These are phyloP conservation scores for Bhutanitis thaidina DNA, from an alignment of 2,888 invertebrate species.

Conservation along the genomic window DNA sequence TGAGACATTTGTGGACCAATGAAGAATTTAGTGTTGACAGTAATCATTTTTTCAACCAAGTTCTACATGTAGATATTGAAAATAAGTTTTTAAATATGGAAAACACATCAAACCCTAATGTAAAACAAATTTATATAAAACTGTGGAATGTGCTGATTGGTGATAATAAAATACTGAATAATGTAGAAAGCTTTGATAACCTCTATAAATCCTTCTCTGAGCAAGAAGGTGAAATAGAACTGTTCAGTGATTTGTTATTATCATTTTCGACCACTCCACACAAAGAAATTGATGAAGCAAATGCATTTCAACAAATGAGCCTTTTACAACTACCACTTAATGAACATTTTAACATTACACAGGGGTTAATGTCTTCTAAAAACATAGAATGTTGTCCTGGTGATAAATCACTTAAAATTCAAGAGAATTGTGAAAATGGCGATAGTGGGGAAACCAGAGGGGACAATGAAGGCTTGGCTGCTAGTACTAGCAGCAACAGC, in stretches of 20 bases:
- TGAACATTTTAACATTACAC: neutral
- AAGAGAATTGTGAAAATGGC: neutral
- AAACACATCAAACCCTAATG: neutral
- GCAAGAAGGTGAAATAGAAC: slow-evolving; percentile 30
- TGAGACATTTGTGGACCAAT: slow-evolving; percentile 49
- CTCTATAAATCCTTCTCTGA: slow-evolving; percentile 38
- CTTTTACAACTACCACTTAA: neutral
- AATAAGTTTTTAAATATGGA: neutral
- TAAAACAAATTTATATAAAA: neutral
- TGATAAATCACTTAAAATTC: neutral
- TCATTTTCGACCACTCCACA: slow-evolving; percentile 35
- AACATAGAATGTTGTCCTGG: no score
- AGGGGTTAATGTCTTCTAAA: no score
- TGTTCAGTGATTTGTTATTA: slow-evolving; percentile 45
- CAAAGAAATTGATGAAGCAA: neutral
- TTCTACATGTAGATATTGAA: neutral
- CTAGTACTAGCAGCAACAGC: no score
- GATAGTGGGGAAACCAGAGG: neutral
- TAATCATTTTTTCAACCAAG: no score
- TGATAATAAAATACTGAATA: slow-evolving; percentile 19
- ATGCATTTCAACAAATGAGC: neutral
- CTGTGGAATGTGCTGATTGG: slow-evolving; percentile 10
- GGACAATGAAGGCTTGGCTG: neutral
- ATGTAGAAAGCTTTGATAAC: slow-evolving; percentile 35
- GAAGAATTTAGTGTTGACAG: slow-evolving; percentile 25